phyloP scores from a whole-genome alignment of 2,113 vertebrate genomes.

The Odobenus rosmarus region DNA sequence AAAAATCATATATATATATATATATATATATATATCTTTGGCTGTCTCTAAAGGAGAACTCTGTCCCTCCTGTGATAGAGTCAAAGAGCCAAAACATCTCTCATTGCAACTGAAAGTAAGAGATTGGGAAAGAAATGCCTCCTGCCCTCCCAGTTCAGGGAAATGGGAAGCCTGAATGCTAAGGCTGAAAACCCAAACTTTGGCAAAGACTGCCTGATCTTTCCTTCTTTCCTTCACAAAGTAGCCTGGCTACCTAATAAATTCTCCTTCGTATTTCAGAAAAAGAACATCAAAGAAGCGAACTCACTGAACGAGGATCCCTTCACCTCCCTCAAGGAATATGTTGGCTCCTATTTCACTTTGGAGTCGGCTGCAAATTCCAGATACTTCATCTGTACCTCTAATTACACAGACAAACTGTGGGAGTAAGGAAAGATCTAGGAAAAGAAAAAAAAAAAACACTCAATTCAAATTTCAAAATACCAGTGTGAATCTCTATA shows the following conservation, averaged over 20 bases:
- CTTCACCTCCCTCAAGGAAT: background rate
- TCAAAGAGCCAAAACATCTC: background rate
- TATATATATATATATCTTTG: background rate
- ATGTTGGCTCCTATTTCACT: background rate
- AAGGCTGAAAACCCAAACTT: background rate
- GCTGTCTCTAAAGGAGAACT: background rate
- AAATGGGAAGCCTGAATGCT: background rate
- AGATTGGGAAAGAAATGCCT: background rate
- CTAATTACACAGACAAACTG: background rate
- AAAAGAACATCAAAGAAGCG: background rate
- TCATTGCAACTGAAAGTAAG: constrained; percentile 32
- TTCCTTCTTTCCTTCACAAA: background rate
- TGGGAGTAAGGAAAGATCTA: background rate
- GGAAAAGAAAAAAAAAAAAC: background rate
- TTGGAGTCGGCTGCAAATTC: background rate
- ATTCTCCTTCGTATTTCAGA: constrained; percentile 7
- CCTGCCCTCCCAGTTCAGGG: background rate
- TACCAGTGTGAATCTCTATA: background rate
- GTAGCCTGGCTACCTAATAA: background rate
- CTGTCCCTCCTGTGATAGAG: background rate
- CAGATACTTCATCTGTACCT: constrained; percentile 14
- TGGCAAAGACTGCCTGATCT: background rate
- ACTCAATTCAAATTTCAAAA: background rate
- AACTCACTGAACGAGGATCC: background rate
- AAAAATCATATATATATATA: background rate